Base-by-base conservation (phyloP, 2,888 invertebrate genomes). In the Gortyna flavago region DNA sequence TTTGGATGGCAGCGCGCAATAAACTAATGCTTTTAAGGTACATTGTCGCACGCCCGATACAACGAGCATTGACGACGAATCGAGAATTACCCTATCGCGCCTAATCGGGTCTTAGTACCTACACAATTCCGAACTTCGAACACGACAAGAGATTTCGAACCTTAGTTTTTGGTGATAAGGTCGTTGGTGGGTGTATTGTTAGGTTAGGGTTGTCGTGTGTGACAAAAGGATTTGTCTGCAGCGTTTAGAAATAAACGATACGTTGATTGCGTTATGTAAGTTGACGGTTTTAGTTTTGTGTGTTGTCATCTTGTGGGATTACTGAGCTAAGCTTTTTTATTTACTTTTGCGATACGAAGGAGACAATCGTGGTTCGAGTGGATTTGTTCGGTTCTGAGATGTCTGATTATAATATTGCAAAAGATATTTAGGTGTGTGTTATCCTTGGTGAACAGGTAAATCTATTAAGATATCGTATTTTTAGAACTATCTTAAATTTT, bases 241-340 rank as follows among this genome's bases (percentile, higher is more conserved):
- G 89, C 92, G 93, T 94, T 95, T 94, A 95, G 94, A 94, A 95
- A 94, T 95, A 94, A 95, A 95, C 94, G 93, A 95, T 93, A 92
- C 91, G 93, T 93, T 95, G 95, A 96, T 95, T 95, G 95, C 93
- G 93, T 95, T 94, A 93, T 94, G 93, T 94, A 93, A 94, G 94
- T 92, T 92, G 93, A 92, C 92, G 92, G 92, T 90, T 94, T 92
- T 91, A 92, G 90, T 91, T 92, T 94, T 93, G 87, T 91, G 92
- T 91, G 75, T 92, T 92, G 93, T 94, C 94, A 93, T 90, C 90
- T 89, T 86, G 78, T 81, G 75, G 85, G 89, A 88, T 89, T 89
- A 89, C 82, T 88, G 88, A 87, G 72, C 75, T 90, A 87, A 87
- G 81, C 79, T 88, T 90, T 87, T 88, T 87, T 88, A 87, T 90